Base-by-base conservation (phyloP, 2,797 vertebrate genomes). In the Aplochiton taeniatus region DNA sequence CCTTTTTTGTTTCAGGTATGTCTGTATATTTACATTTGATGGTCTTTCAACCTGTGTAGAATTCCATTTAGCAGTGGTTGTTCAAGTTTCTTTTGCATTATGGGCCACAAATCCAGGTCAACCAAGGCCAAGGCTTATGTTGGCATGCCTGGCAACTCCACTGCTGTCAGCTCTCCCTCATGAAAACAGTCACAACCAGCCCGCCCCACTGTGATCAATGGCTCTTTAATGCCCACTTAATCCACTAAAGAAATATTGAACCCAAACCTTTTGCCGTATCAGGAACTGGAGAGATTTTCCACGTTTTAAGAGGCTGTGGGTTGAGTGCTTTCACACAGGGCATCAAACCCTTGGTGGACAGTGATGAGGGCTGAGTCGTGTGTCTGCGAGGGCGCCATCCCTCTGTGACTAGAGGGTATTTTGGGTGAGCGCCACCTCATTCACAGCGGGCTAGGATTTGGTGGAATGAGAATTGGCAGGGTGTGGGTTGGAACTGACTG, bases 81-180 rank as follows among this genome's bases (percentile, higher is more conserved):
- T 85, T 70, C 86, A 84, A 86, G 65, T 54, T 81, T 84, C 73
- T 69, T 76, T 85, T 83, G 78, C 73, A 70, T 57, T 63, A 83
- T 86, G 77, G 83, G 74, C 85, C 75, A 79, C 72, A 82, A 82
- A 86, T 82, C 74, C 66, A 48, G 76, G 83, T 83, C 85, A 87
- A 73, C 81, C 67, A 66, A 80, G 79, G 80, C 77, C 70, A 41
- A 65, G 72, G 82, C 72, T 82, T 77, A 73, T 73, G 63, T 5
- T 76, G 83, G 85, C 84, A 87, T 83, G 70, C 68, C 65, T 44
- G 50, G 73, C 68, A 73, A 14, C 73, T 50, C 64, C 4, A 69
- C 13, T 8, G 70, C 85, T 80, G 86, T 85, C 87, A 89, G 74
- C 76, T 14, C 79, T 79, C 83, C 81, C 72, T 79, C 66, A 81